Evolutionary conservation across 2,888 invertebrate genomes (phyloP), one percentile per base, ranked within the genome.

Genomic region (Agriopis marginaria): DNA sequence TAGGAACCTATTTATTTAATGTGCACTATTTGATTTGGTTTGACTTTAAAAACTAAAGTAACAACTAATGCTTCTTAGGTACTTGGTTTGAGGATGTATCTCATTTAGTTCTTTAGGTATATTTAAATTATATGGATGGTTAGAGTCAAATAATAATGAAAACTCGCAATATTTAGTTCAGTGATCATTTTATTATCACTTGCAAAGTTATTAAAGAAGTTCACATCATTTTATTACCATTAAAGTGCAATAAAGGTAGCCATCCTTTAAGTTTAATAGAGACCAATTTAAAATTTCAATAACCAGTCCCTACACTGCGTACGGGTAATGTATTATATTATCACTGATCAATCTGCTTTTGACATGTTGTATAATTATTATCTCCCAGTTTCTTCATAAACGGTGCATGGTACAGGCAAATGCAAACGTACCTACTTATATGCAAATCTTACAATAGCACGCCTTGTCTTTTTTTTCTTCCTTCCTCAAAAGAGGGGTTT

Each of bases 291-390:
- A 80, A 77, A 80, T 83, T 81, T 84, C 79, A 81, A 81, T 79
- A 82, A 86, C 87, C 82, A 82, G 85, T 86, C 81, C 72, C 71
- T 75, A 74, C 77, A 63, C 70, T 71, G 71, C 70, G 75, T 75
- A 75, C 77, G 50, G 72, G 79, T 84, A 83, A 83, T 84, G 82
- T 83, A 85, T 83, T 88, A 89, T 89, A 85, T 83, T 88, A 89
- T 89, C 89, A 85, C 85, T 85, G 84, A 89, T 90, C 89, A 86
- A 89, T 89, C 89, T 86, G 77, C 80, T 75, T 86, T 82, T 89
- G 89, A 89, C 88, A 84, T 82, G 86, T 88, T 84, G 83, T 88
- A 81, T 89, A 88, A 90, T 91, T 89, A 89, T 86, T 81, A 84
- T 83, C 84, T 84, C 79, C 80, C 77, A 82, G 83, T 84, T 80